Evolutionary conservation across 23 tunicate species (phyloP).

Genomic region (Halocynthia aurantium): DNA sequence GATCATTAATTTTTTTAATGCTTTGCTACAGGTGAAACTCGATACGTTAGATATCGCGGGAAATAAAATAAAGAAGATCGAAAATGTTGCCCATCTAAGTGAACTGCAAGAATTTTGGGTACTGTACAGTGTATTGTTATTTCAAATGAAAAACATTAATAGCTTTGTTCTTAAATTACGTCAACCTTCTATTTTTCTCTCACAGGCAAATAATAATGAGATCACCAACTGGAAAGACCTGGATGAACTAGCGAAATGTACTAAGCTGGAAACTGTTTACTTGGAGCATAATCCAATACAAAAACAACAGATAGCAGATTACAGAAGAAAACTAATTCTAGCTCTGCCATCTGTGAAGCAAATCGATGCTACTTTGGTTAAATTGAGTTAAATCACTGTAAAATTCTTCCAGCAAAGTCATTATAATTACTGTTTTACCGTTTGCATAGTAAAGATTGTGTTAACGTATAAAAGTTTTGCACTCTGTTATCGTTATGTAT

Average conservation of each 20-base stretch:
- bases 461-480: no score
- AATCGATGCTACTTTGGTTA: constrained; percentile 75
- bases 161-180: not conserved
- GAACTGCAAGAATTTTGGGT: constrained; percentile 95
- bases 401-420: no score
- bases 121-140: not conserved
- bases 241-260: constrained; percentile 52
- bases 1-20: not conserved
- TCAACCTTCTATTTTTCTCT: not conserved
- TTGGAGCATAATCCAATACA: constrained; percentile 90
- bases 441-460: no score
- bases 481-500: no score
- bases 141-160: not conserved
- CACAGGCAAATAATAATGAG: constrained; percentile 81
- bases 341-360: constrained; percentile 68
- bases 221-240: constrained; percentile 82
- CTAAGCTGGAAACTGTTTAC: constrained; percentile 69
- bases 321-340: constrained; percentile 65
- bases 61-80: constrained; percentile 60
- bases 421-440: no score
- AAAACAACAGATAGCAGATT: constrained; percentile 31
- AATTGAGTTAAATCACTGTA: not conserved
- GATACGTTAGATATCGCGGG: constrained; percentile 81
- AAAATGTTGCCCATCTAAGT: constrained; percentile 57
- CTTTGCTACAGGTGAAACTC: constrained; percentile 41